Evolutionary conservation across 2,797 vertebrate species (phyloP), one percentile per base, ranked within the genome.

Genomic region (Otolemur crassicaudatus): DNA sequence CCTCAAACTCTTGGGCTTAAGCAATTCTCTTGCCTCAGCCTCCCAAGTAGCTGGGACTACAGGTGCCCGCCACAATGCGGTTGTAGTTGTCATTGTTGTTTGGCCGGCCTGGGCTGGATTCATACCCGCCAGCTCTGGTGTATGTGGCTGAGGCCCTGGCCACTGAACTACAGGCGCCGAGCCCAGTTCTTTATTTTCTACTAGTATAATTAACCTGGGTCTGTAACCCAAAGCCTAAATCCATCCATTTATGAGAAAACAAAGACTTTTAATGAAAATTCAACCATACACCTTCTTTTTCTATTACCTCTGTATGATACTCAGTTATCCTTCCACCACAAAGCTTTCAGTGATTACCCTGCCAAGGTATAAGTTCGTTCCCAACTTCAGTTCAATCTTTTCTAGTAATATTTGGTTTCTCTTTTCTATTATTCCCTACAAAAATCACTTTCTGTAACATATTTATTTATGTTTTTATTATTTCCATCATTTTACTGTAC

Each of bases 381-480:
- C 19, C 69, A 73, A 83, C 29, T 89, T 85, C 17, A 75, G 69
- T 80, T 76, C 40, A 56, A 88, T 46, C 79, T 61, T 61, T 94
- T 76, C 70, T 49, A 94, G 37, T 43, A 63, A 20, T 79, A 94
- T 29, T n/a, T 82, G 34, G 88, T 92, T 97, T 53, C 25, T 90
- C 67, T 60, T 22, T 91, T 40, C 43, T 23, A 56, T 14, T 77
- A 29, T 70, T 89, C 91, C 83, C 53, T 60, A 19, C 70, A 82
- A 92, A 85, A 73, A 61, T 91, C 69, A 72, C 31, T 87, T 85
- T 92, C 72, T 90, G 20, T 67, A 63, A 92, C 27, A 70, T 40
- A 53, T 85, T 84, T 76, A 77, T 31, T 94, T 76, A 72, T 90
- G 2, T 29, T 96, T 92, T 81, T 94, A 76, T 25, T 75, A 93